Percentiles rank a stretch among this genome's conserved stretches.
phyloP scores from a whole-genome alignment of 2,888 invertebrate genomes.

The Acronicta psi region DNA sequence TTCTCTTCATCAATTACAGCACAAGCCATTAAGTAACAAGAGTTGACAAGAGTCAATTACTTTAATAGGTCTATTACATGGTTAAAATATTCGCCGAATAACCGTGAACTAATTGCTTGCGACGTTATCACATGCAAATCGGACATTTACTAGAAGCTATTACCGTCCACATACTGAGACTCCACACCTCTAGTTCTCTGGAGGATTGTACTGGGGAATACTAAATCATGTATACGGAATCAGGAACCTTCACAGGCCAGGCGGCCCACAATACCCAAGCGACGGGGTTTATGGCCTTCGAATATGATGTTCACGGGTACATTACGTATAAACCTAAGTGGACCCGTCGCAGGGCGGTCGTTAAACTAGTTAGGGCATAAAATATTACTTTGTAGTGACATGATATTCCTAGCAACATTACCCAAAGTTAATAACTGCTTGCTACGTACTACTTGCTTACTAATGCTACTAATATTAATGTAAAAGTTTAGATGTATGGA shows the following conservation, averaged over 20 bases:
- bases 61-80: conserved; percentile 3
- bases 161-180: conserved; percentile 22
- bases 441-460: too few relatives aligned
- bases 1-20: not conserved
- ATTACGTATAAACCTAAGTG: conserved; percentile 44
- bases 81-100: conserved; percentile 10
- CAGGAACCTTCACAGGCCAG: conserved; percentile 33
- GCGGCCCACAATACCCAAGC: conserved; percentile 31
- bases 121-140: conserved; percentile 34
- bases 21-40: not conserved
- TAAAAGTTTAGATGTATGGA: too few relatives aligned
- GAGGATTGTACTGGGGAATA: conserved; percentile 37
- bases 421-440: not conserved
- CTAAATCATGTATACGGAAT: conserved; percentile 54
- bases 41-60: not conserved
- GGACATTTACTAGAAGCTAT: conserved; percentile 37
- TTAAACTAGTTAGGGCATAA: conserved; percentile 45
- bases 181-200: conserved; percentile 36
- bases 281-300: conserved; percentile 43
- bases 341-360: conserved; percentile 30
- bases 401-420: conserved; percentile 25
- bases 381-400: conserved; percentile 36
- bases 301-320: conserved; percentile 27
- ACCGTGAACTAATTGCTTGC: conserved; percentile 14
- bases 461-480: too few relatives aligned